Base-by-base conservation (phyloP, 2,113 vertebrate species). In the Syrrhaptes paradoxus region DNA sequence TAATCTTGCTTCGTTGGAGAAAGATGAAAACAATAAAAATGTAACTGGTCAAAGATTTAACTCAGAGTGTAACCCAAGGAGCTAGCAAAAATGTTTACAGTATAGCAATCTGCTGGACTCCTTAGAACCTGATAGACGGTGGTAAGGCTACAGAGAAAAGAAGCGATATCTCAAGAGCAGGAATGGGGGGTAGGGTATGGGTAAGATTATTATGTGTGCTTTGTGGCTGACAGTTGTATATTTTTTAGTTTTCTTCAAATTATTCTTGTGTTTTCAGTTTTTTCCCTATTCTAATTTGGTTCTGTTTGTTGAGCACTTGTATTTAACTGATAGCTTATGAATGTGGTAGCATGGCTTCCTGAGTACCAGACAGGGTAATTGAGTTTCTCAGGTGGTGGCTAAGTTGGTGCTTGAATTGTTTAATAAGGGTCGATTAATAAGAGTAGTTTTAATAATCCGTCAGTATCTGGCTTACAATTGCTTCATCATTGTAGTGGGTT, bases 31-130 rank as follows among this genome's bases (percentile, higher is more conserved):
- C n/a, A 65, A 13, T 57, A 61, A 85, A 84, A 84, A 82, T 45
- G 7, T 46, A 58, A 4, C 28, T 58, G 4, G 52, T 82, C 18
- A 41, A 22, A 43, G 10, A 62, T 26, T 10, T 70, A 70, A 52
- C 9, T 22, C 8, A 21, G 59, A 75, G 10, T 34, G 5, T 24
- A 61, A 41, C 31, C 12, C 25, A 12, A 65, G 58, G 41, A 46
- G 11, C 9, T 31, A 72, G 4, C 12, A 36, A 25, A 34, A 49
- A 62, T 0, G 0, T 76, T 54, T 55, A 22, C n/a, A 17, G 5
- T 32, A 28, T 20, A 49, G 26, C 36, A 36, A 51, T 58, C 38
- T 94, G 7, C 36, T 66, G 31, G 32, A n/a, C 7, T 79, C 8
- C 51, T 49, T 17, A 36, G 16, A 83, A 59, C 4, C 31, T 34